Base-by-base conservation (phyloP, 2,888 invertebrate species). In the Latheticus oryzae region DNA sequence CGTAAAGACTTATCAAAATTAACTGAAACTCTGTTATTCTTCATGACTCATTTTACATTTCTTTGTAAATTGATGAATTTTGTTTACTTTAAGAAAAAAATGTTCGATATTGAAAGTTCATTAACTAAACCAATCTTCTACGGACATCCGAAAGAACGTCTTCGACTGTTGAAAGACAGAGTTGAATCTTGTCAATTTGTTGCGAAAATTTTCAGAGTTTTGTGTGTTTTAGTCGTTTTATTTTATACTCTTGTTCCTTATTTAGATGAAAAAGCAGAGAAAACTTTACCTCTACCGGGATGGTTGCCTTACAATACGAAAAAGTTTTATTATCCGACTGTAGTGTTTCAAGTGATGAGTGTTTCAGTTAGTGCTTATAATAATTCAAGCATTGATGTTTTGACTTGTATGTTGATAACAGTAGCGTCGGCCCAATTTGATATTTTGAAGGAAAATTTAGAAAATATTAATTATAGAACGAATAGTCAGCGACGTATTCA, bases 361-460 rank as follows among this genome's bases (percentile, higher is more conserved):
- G 48, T 66, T n/a, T 52, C 61, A 16, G 56, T 66, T 19, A 66
- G 62, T 23, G 66, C 64, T 4, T 65, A 63, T 26, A 55, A 33
- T 19, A 65, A 68, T 35, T 62, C 65, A 3, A 63, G 57, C 16
- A 48, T 67, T 17, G 69, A 69, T 48, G 54, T 58, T 37, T 55
- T 66, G 8, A 52, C 53, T 3, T 58, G 56, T 7, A 55, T 55
- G 15, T 32, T 66, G 19, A 66, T 69, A 11, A 61, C 53, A 28
- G 58, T 66, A 13, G 64, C 65, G 11, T 55, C 64, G 16, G 63
- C 62, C 1, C 63, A 67, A 28, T 63, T 66, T 26, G 60, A 64
- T 35, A 56, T 67, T 9, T 52, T 69, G 12, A 67, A 63, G 33
- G 63, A 65, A 28, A 67, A 65, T 55, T 43, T 69, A 8, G 42